Evolutionary conservation across 2,113 vertebrate genomes (phyloP).

Genomic region (Amazona guildingii): DNA sequence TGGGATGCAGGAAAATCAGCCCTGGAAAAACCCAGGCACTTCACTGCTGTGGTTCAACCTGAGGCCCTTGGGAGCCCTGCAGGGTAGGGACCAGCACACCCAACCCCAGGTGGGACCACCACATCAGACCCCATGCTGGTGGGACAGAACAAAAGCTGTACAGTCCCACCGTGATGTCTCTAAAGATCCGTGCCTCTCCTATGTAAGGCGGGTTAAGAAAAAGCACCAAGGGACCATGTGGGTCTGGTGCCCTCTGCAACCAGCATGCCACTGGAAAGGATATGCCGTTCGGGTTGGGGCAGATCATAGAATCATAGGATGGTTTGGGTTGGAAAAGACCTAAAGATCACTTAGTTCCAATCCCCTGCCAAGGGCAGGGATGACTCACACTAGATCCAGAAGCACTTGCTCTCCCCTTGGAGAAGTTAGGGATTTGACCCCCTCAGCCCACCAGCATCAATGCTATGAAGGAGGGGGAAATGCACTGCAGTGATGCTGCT

Average conservation of each 20-base stretch:
- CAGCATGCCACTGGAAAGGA: not conserved
- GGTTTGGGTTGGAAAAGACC: not conserved
- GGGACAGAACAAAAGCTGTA: rapidly evolving
- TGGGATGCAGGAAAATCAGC: not conserved
- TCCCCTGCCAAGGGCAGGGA: not conserved
- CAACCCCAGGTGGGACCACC: not conserved
- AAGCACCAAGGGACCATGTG: rapidly evolving
- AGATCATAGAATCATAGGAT: not conserved
- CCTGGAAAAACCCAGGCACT: not conserved
- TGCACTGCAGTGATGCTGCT: rapidly evolving
- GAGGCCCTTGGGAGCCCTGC: not conserved
- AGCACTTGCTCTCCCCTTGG: not conserved
- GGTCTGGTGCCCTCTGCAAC: not conserved
- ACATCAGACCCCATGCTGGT: rapidly evolving
- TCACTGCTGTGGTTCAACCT: not conserved
- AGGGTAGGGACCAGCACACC: not conserved
- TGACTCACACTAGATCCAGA: not conserved
- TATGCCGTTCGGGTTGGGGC: not conserved
- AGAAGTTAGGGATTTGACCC: not conserved
- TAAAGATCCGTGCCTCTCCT: not conserved
- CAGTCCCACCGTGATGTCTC: rapidly evolving
- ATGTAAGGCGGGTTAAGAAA: not conserved
- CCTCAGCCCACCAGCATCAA: not conserved
- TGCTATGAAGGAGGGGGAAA: not conserved
- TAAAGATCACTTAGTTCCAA: not conserved